These are phyloP conservation scores for Dasyornis broadbenti DNA, from an alignment of 2,113 vertebrate species.

Conservation along the genomic window DNA sequence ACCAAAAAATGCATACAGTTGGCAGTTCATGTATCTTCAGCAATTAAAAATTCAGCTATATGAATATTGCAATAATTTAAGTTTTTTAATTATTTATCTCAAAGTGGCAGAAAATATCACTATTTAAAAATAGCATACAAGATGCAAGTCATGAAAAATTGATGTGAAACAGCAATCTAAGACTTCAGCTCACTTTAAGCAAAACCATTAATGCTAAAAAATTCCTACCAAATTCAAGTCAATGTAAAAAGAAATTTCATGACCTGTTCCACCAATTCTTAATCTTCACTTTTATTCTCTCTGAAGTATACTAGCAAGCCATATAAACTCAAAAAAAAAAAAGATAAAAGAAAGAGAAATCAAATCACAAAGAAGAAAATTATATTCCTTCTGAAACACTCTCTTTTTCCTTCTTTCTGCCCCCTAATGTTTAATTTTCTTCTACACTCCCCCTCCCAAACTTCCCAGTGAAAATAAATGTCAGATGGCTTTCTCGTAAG, in stretches of 20 bases:
- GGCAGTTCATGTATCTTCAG: not conserved
- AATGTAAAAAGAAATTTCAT: slow-evolving; percentile 10
- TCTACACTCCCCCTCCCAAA: not conserved
- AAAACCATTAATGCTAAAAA: not conserved
- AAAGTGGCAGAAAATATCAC: slow-evolving; percentile 15
- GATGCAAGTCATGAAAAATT: slow-evolving; percentile 27
- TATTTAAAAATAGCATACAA: slow-evolving; percentile 26
- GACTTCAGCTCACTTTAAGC: not conserved
- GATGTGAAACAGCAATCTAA: slow-evolving; percentile 3
- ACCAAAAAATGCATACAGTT: not conserved
- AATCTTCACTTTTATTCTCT: slow-evolving; percentile 8
- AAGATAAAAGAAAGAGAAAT: not conserved
- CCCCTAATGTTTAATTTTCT: not conserved
- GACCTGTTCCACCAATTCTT: not conserved
- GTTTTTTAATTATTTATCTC: slow-evolving; percentile 35
- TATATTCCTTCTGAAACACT: slow-evolving; percentile 16
- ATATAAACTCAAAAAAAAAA: not conserved
- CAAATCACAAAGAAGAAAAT: slow-evolving; percentile 21
- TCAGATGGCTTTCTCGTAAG: slow-evolving; percentile 32
- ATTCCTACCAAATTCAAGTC: not conserved
- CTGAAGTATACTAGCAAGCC: not conserved
- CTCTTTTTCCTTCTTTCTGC: not conserved
- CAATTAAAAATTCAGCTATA: slow-evolving; percentile 51
- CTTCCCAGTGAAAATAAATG: slow-evolving; percentile 38
- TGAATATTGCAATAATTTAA: slow-evolving; percentile 53